phyloP scores from a whole-genome alignment of 2,797 vertebrate species.

The Hybognathus amarus region DNA sequence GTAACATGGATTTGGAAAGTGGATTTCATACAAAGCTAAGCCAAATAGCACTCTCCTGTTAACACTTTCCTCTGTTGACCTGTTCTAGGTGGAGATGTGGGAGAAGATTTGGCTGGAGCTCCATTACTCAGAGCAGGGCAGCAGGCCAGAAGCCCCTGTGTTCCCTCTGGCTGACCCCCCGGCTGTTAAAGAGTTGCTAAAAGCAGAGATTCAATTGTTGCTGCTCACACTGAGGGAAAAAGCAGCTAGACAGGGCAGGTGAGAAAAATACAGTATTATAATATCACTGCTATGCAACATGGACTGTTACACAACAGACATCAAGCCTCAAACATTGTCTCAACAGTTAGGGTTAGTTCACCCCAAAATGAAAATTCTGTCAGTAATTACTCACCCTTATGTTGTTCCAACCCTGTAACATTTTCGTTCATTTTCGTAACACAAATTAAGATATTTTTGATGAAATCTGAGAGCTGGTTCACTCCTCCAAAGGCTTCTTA shows the following conservation, averaged over 20 bases:
- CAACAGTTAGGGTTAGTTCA: background rate
- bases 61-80: slow-evolving; percentile 19
- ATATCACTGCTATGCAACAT: background rate
- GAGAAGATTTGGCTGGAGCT: slow-evolving; percentile 69
- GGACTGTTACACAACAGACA: background rate
- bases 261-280: slow-evolving; percentile 25
- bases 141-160: slow-evolving; percentile 13
- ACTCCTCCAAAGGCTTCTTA: too few relatives aligned
- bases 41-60: slow-evolving; percentile 7
- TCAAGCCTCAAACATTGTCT: background rate
- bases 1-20: slow-evolving; percentile 22
- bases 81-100: slow-evolving; percentile 69
- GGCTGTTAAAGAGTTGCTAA: slow-evolving; percentile 73
- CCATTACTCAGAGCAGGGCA: slow-evolving; percentile 31
- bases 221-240: slow-evolving; percentile 71
- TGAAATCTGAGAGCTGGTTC: too few relatives aligned
- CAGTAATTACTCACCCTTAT: too few relatives aligned
- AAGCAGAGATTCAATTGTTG: slow-evolving; percentile 76
- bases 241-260: slow-evolving; percentile 76
- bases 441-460: too few relatives aligned
- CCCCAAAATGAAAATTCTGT: too few relatives aligned
- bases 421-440: too few relatives aligned
- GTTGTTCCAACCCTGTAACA: too few relatives aligned
- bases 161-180: slow-evolving; percentile 74
- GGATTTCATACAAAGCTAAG: slow-evolving; percentile 15